Base-by-base conservation (phyloP, 2,797 vertebrate genomes). In the Oryzias sinensis region DNA sequence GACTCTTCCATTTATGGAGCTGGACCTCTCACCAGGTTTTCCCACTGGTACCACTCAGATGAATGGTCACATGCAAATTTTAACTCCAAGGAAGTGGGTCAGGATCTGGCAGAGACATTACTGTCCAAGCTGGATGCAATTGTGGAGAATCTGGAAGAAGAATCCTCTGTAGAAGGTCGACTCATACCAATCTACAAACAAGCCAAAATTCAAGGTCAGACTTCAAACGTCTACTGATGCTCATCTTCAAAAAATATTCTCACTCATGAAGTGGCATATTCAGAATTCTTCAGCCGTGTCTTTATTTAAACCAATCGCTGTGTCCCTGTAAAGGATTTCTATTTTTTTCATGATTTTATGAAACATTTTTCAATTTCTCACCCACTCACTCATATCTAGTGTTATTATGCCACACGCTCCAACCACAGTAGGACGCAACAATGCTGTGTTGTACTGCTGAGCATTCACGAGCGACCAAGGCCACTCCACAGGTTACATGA, bases 1-100 rank as follows among this genome's bases (percentile, higher is more conserved):
- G 96, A 98, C 66, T 15, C 76, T 5, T 68, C 81, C 62, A 90
- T 99, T 74, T 89, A 72, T 45, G 94, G 89, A 0, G 96, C 95
- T 1, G 97, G 96, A 4, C 86, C 97, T 15, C 86, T 97, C 70
- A 97, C 96, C 43, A 96, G 94, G 60, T 97, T 93, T 86, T 93
- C 94, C 58, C 92, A 90, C 15, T 66, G 83, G 17, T 96, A 94
- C 65, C 85, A 91, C 9, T 69, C 86, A 2, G 93, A 92, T 4
- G 88, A 91, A n/a, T 92, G 93, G 93, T 88, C 91, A 13, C 93
- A 95, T 47, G 87, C 73, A 65, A 76, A 80, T 84, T 96, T 95
- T 84, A 95, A 52, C 84, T 95, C 96, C 29, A 93, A 84, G 77
- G 94, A 99, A 65, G 84, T 98, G 56, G 97, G 97, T 15, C 92